Base-by-base conservation (phyloP, 2,888 invertebrate species). In the Plagodis dolabraria region DNA sequence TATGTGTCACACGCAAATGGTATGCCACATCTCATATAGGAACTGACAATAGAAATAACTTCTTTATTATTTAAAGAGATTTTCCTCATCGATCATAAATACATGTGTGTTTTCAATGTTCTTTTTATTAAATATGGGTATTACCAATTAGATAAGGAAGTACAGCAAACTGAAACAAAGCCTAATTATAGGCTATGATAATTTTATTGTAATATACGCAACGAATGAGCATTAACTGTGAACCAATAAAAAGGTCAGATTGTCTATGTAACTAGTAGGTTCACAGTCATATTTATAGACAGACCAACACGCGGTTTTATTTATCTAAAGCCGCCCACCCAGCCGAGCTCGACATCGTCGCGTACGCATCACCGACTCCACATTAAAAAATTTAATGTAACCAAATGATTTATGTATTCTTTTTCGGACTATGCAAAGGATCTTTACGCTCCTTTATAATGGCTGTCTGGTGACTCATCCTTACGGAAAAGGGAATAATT, bases 231-330 rank as follows among this genome's bases (percentile, higher is more conserved):
- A 69, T 67, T 72, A 74, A 77, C 74, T 72, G 71, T 70, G 70
- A 70, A 77, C 76, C 68, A 83, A 82, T 82, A 78, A 83, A 87
- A 86, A 87, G 83, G 84, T 86, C 80, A 80, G 72, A 75, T 76
- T 72, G 75, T 70, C 79, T 77, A 79, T 80, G 77, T 79, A 80
- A 77, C 81, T 69, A 77, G 76, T 74, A 79, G 76, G 76, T 80
- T 80, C 74, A 63, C 45, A 49, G 75, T 72, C 69, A 72, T 87
- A 88, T 87, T 87, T 83, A 89, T 88, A 88, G 87, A 86, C 64
- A 70, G 85, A 85, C 87, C 87, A 85, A 87, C 87, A 86, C 85
- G 83, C 83, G 72, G 86, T 77, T 82, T 79, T 79, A 82, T 80
- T 81, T 85, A 82, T 84, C 82, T 84, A 77, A 73, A 74, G 75